Conservation (phyloP, 2,113 vertebrate species). For the Anarhynchus alexandrinus region DNA sequence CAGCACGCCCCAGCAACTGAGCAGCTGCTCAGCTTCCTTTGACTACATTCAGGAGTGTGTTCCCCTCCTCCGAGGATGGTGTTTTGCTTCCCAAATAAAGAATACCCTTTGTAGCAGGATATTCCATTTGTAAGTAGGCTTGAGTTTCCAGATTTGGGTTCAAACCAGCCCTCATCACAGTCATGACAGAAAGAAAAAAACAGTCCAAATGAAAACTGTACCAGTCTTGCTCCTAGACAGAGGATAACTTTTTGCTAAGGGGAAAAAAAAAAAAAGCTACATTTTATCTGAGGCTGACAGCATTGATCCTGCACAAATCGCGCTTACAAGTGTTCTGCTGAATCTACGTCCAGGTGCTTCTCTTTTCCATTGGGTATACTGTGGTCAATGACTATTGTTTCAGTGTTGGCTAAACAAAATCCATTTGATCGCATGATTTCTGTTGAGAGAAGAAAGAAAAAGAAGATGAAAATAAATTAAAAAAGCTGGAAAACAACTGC, state of each 20-base stretch:
- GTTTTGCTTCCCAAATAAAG: not conserved
- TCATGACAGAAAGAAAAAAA: not conserved
- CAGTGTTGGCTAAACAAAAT: constrained; percentile 96
- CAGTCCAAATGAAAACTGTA: not conserved
- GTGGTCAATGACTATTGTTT: constrained; percentile 94
- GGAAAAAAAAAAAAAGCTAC: not conserved
- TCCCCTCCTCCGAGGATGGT: not conserved
- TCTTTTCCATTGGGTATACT: constrained; percentile 86
- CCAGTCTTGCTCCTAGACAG: not conserved
- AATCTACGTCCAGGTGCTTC: constrained; percentile 83
- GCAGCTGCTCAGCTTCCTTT: not conserved
- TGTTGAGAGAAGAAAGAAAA: constrained; percentile 52
- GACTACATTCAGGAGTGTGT: not conserved
- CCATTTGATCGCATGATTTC: constrained; percentile 98
- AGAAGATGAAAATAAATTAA: not conserved
- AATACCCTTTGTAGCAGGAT: not conserved
- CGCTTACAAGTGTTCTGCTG: constrained; percentile 86
- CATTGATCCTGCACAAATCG: not conserved
- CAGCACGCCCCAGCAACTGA: not conserved
- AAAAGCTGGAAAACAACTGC: not conserved
- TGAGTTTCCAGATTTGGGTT: not conserved
- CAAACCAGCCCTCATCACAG: not conserved
- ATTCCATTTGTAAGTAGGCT: not conserved
- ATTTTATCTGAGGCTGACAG: not conserved
- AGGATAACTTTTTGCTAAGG: not conserved